Base-by-base conservation (phyloP, 2,797 vertebrate species). In the Thaleichthys pacificus region DNA sequence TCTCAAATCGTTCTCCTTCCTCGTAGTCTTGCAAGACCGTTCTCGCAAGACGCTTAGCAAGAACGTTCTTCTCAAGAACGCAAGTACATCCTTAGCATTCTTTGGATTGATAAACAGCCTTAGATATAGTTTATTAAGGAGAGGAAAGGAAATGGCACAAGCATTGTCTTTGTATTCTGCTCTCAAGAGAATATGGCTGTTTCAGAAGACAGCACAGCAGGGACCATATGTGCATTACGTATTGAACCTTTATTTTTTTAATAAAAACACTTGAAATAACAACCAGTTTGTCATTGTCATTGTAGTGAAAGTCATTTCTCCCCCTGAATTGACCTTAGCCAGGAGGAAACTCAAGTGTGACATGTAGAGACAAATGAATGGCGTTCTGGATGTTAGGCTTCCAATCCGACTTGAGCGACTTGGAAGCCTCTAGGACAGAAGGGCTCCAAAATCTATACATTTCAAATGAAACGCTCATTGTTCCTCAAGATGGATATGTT, bases 331-430 rank as follows among this genome's bases (percentile, higher is more conserved):
- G 76, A 68, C 73, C 72, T 72, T 72, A 28, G 49, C 69, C 65
- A 66, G 70, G 62, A 66, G 70, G 73, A 79, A 73, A 60, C 8
- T 60, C 24, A 80, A 68, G 71, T 62, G 66, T 30, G 26, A 81
- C 9, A 74, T 80, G 73, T 77, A 38, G 71, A 81, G 79, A 82
- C 82, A 79, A 87, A 78, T 73, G 84, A 88, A 84, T 14, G 71
- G 69, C 80, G 70, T 74, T 73, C 78, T 78, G 72, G 69, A 84
- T 80, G 22, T 77, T 73, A 82, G 77, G 79, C 78, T 77, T 74
- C 79, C 76, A 75, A 77, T 84, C 78, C 75, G 68, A 57, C 58
- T 49, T 71, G 63, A 65, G 61, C 67, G 8, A 66, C 67, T 72
- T 77, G 12, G 73, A 63, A 71, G 60, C 69, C 81, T 5, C 68